These are phyloP conservation scores for Calameuta filiformis DNA, from an alignment of 2,888 invertebrate genomes.

Conservation along the genomic window DNA sequence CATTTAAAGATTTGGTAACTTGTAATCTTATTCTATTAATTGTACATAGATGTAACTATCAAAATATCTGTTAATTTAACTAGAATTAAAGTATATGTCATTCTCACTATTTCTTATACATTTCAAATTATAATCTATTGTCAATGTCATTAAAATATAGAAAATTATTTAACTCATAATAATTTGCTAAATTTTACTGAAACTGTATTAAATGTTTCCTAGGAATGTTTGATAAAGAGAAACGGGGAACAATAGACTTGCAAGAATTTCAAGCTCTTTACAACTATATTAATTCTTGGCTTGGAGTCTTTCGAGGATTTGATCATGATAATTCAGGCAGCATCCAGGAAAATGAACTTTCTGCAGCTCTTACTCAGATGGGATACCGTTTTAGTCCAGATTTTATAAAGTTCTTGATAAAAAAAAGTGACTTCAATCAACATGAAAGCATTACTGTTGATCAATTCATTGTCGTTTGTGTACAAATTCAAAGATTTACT, in stretches of 20 bases:
- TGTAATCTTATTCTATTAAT: not conserved
- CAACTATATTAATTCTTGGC: constrained; percentile 90
- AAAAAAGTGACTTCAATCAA: constrained; percentile 75
- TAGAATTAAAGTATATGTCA: not conserved
- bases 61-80: not conserved
- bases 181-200: too few species aligned
- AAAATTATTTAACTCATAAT: too few species aligned
- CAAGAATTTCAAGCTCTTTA: constrained; percentile 88
- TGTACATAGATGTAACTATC: not conserved
- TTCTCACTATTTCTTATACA: constrained; percentile 6
- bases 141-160: too few species aligned
- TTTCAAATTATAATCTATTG: not conserved
- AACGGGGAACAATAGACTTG: constrained; percentile 84
- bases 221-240: constrained; percentile 92
- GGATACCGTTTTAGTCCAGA: constrained; percentile 86
- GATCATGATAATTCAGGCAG: constrained; percentile 88
- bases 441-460: constrained; percentile 81
- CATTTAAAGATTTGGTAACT: not conserved
- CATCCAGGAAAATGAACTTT: constrained; percentile 84
- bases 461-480: constrained; percentile 88
- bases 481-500: constrained; percentile 87
- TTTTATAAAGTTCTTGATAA: constrained; percentile 78
- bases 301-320: constrained; percentile 84
- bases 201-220: constrained; percentile 36
- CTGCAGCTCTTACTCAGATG: constrained; percentile 85